Conservation (phyloP, 2,888 invertebrate genomes). For the Mythimna lalbum region DNA sequence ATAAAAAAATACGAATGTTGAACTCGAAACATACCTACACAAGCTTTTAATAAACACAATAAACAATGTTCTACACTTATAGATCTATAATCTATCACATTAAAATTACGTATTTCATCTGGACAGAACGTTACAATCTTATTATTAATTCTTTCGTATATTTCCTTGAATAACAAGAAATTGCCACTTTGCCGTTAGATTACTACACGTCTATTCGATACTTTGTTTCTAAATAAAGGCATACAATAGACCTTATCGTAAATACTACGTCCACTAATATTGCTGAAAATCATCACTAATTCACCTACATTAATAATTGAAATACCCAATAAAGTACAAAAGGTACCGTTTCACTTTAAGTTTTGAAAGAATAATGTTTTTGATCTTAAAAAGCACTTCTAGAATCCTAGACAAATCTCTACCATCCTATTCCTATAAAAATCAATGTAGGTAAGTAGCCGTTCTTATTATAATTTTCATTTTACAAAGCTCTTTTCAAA, state of each 20-base stretch:
- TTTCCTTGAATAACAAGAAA: constrained; percentile 40
- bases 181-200: constrained; percentile 18
- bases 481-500: neutral
- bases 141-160: constrained; percentile 50
- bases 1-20: neutral
- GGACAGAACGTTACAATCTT: constrained; percentile 66
- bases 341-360: constrained; percentile 10
- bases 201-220: constrained; percentile 31
- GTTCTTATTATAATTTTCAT: neutral
- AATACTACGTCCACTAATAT: constrained; percentile 49
- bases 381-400: neutral
- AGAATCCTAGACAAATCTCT: neutral
- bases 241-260: constrained; percentile 35
- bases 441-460: neutral
- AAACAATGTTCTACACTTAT: constrained; percentile 49
- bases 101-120: constrained; percentile 72
- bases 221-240: constrained; percentile 30
- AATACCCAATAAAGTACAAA: constrained; percentile 30
- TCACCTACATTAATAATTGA: constrained; percentile 5
- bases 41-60: constrained; percentile 17
- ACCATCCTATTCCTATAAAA: neutral
- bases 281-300: constrained; percentile 60
- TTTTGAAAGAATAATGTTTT: neutral
- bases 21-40: neutral
- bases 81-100: constrained; percentile 68